Evolutionary conservation across 2,888 invertebrate genomes (phyloP).

Genomic region (Candidula unifasciata): DNA sequence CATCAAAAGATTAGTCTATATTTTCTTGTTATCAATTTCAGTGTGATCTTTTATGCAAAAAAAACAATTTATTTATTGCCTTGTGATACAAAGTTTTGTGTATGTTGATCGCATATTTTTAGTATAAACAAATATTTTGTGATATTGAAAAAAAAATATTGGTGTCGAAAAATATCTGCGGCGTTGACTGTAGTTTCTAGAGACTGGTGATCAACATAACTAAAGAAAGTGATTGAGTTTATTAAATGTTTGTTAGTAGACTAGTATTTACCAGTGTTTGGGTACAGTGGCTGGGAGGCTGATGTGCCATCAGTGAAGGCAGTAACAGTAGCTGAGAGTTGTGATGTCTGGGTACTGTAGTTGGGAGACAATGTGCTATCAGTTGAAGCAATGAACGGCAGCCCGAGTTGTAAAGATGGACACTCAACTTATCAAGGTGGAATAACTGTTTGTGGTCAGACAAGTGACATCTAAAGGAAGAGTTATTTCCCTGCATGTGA

Average conservation of each 20-base stretch:
- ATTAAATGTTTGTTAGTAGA: neutral
- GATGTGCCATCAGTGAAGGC: neutral
- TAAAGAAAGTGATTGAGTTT: neutral
- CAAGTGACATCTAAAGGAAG: conserved; percentile 15
- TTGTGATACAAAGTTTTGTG: conserved; percentile 21
- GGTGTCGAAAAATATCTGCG: too few species aligned
- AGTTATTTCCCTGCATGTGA: neutral
- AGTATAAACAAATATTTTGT: neutral
- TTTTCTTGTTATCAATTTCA: conserved; percentile 2
- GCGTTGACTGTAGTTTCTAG: too few species aligned
- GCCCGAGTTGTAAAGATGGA: neutral
- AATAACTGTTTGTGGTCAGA: neutral
- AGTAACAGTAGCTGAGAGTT: too few species aligned
- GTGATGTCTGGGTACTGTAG: too few species aligned
- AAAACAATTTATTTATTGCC: neutral
- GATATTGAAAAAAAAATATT: too few species aligned
- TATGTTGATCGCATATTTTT: conserved; percentile 1
- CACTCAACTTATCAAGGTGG: neutral
- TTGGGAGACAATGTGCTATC: too few species aligned
- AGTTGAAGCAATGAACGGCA: neutral
- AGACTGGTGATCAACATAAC: too few species aligned
- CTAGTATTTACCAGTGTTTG: conserved; percentile 18
- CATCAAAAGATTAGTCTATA: neutral
- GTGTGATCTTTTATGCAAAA: conserved; percentile 29
- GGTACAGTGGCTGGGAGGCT: neutral